A percentile compares a stretch with the other conserved stretches of the same genome.
Evolutionary conservation across 2,113 vertebrate genomes (phyloP).

Genomic region (Pterophyllum scalare): DNA sequence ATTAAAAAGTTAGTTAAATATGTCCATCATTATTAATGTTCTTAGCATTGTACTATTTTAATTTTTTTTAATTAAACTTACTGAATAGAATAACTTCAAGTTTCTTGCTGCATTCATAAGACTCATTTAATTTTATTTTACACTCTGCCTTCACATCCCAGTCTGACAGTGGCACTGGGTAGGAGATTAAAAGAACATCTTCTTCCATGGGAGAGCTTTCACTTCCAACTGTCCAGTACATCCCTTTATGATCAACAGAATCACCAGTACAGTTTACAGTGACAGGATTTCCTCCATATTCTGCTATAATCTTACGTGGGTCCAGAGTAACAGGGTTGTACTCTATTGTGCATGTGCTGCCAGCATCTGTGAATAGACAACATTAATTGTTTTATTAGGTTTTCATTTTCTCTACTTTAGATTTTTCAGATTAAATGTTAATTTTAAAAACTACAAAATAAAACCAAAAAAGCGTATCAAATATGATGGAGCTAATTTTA

Average conservation of each 20-base stretch:
- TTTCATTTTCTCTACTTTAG: neutral
- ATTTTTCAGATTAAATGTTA: neutral
- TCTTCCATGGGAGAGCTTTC: rapidly evolving
- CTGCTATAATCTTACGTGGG: slow-evolving; percentile 23
- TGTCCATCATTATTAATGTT: neutral
- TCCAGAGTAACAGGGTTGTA: slow-evolving; percentile 1
- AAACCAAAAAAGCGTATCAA: neutral
- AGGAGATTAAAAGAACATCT: rapidly evolving
- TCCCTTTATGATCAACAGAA: rapidly evolving
- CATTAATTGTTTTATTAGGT: neutral
- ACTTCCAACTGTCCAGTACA: slow-evolving; percentile 27
- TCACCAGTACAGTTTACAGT: slow-evolving; percentile 42
- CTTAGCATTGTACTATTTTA: neutral
- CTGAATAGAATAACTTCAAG: slow-evolving; percentile 59
- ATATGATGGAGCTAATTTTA: too few species aligned
- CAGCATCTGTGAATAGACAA: slow-evolving; percentile 47
- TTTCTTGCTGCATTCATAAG: neutral
- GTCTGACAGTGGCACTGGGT: neutral
- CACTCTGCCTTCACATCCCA: slow-evolving; percentile 50
- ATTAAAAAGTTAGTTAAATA: neutral
- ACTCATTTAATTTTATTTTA: neutral
- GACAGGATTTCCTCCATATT: neutral
- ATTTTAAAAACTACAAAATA: neutral
- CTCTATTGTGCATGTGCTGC: neutral
- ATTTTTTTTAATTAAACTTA: slow-evolving; percentile 56